Evolutionary conservation across 2,888 invertebrate genomes (phyloP).

Genomic region (Psococerastis gibbosa): DNA sequence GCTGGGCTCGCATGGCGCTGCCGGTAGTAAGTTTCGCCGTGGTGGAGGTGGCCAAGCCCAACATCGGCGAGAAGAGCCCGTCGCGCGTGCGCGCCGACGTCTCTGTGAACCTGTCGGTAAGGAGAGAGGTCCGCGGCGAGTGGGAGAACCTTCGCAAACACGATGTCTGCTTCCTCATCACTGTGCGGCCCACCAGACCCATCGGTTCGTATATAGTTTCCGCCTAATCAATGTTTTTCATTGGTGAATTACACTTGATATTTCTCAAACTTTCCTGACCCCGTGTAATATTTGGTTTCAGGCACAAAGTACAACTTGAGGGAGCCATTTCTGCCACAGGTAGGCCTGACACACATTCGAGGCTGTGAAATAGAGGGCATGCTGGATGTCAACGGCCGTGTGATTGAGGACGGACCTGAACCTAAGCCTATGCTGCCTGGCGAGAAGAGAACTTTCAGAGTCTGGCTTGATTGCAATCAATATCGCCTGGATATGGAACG

Average conservation of each 20-base stretch:
- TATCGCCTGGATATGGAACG: conserved; percentile 82
- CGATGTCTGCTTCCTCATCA: conserved; percentile 92
- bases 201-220: conserved; percentile 53
- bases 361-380: conserved; percentile 99
- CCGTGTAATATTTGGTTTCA: too few relatives aligned
- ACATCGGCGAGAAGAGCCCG: conserved; percentile 79
- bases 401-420: conserved; percentile 92
- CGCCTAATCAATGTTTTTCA: neutral
- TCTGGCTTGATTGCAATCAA: conserved; percentile 93
- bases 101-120: conserved; percentile 75
- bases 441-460: conserved; percentile 77
- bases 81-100: conserved; percentile 92
- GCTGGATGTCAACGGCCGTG: conserved; percentile 83
- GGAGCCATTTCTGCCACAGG: conserved; percentile 78
- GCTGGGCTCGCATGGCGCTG: conserved; percentile 98
- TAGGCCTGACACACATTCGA: conserved; percentile 75
- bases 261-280: too few relatives aligned
- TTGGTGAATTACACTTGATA: neutral
- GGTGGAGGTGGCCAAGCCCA: conserved; percentile 84
- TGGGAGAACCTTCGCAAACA: conserved; percentile 96
- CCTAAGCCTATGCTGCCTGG: conserved; percentile 73
- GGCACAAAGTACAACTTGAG: conserved; percentile 64
- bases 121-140: conserved; percentile 81
- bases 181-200: conserved; percentile 65
- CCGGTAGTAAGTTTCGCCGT: conserved; percentile 83